These are phyloP conservation scores for Sardinella longiceps DNA, from an alignment of 2,797 vertebrate species.

Conservation along the genomic window DNA sequence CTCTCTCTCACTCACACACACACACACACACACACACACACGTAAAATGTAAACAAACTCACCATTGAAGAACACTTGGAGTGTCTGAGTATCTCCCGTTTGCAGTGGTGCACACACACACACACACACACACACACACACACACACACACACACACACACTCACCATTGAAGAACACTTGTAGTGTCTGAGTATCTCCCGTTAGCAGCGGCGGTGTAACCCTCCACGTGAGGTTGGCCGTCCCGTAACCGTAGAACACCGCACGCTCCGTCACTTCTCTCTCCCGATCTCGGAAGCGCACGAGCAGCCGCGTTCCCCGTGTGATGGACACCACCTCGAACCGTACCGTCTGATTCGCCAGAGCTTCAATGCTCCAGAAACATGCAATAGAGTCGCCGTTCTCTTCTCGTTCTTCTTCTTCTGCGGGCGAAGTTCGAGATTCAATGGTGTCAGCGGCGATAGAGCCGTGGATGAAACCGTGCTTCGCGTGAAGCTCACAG, in stretches of 20 bases:
- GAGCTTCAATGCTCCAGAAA: slow-evolving; percentile 61
- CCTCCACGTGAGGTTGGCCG: slow-evolving; percentile 66
- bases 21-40: too few relatives aligned
- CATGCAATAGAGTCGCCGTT: slow-evolving; percentile 45
- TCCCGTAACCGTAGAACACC: slow-evolving; percentile 56
- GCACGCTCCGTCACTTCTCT: not conserved
- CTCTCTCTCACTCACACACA: too few relatives aligned
- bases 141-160: slow-evolving; percentile 29
- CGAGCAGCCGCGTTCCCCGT: slow-evolving; percentile 40
- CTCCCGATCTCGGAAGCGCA: slow-evolving; percentile 51
- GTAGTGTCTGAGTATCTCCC: not conserved
- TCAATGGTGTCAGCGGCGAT: not conserved
- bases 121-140: too few relatives aligned
- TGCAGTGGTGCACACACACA: too few relatives aligned
- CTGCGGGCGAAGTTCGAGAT: too few relatives aligned
- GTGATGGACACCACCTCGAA: slow-evolving; percentile 52
- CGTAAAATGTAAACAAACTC: too few relatives aligned
- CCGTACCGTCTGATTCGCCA: slow-evolving; percentile 46
- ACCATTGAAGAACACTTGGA: too few relatives aligned
- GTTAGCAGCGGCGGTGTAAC: slow-evolving; percentile 34
- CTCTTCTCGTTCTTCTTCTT: too few relatives aligned
- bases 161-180: not conserved
- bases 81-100: too few relatives aligned
- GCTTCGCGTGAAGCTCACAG: slow-evolving; percentile 43
- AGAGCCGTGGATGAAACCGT: slow-evolving; percentile 46